Conservation (phyloP, 2,113 vertebrate genomes). For the Cynocephalus volans region DNA sequence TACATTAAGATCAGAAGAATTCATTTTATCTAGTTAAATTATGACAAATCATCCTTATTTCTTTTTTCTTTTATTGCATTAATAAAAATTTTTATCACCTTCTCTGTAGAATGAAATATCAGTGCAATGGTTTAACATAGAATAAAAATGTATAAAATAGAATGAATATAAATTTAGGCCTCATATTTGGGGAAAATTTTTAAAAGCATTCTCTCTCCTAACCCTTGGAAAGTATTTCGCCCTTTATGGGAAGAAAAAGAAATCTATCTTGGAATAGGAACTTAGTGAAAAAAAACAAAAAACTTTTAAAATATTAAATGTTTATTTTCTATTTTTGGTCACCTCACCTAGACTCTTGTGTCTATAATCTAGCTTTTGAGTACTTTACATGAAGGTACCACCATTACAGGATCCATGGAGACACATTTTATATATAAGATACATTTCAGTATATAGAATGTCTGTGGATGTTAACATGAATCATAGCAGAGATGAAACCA, state of each 20-base stretch:
- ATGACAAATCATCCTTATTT: constrained; percentile 73
- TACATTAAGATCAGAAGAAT: constrained; percentile 76
- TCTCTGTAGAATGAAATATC: constrained; percentile 70
- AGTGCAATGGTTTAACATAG: constrained; percentile 39
- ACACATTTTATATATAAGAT: constrained; percentile 82
- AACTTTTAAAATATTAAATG: constrained; percentile 56
- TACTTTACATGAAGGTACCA: constrained; percentile 78
- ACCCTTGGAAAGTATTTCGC: background rate
- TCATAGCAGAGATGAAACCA: constrained; percentile 86
- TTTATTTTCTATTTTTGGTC: constrained; percentile 61
- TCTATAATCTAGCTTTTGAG: constrained; percentile 49
- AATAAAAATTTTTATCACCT: constrained; percentile 79
- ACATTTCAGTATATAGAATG: constrained; percentile 82
- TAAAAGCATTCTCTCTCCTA: background rate
- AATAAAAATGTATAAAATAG: constrained; percentile 53
- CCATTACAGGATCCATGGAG: constrained; percentile 76
- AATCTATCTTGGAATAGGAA: constrained; percentile 56
- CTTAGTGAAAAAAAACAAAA: background rate
- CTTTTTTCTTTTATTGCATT: constrained; percentile 78
- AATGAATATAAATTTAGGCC: constrained; percentile 41
- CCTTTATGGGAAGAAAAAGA: constrained; percentile 51
- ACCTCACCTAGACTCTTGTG: constrained; percentile 1
- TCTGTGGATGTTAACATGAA: constrained; percentile 84
- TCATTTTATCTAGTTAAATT: constrained; percentile 78
- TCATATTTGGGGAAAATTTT: constrained; percentile 21